Base-by-base conservation (phyloP, 2,797 vertebrate genomes). In the Pseudomugil tenellus region DNA sequence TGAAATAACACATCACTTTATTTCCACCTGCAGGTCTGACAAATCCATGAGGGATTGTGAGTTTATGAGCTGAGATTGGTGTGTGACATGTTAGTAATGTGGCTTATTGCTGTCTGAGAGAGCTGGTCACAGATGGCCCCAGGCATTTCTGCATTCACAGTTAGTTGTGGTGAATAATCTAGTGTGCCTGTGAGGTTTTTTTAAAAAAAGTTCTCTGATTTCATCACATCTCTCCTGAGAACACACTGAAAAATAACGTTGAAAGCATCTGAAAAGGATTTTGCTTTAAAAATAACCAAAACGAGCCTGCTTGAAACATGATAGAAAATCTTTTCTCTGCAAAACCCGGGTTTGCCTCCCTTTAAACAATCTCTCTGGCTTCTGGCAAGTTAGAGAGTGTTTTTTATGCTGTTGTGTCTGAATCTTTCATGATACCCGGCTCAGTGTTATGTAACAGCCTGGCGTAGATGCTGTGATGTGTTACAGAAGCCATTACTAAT, bases 401-500 rank as follows among this genome's bases (percentile, higher is more conserved):
- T 67, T 79, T 65, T 54, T 63, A 26, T 28, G 46, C 46, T 37
- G 63, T 58, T 54, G 43, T 43, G 23, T 72, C 71, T 92, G 63
- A 89, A 91, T 91, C 43, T 90, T 91, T 89, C 63, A 91, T 84
- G 83, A 59, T 71, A 21, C 54, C 77, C 34, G 14, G 57, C 35
- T 60, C 67, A 52, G 74, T 70, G 84, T 92, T 91, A 81, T 55
- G 74, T 77, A 91, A 91, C 79, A 59, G 76, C 56, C 65, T 56
- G 66, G 75, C 62, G 75, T 63, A 56, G 71, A 76, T 58, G 67
- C 52, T 75, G 74, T 74, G 84, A 70, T 79, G 84, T 78, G 76
- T 85, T 83, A 76, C 79, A 77, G 80, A 67, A 77, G 64, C 56
- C 59, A 82, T 91, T 68, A 88, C 62, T 90, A 85, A 90, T 89